These are phyloP conservation scores for Vidua chalybeata DNA, from an alignment of 2,113 vertebrate species.

Conservation along the genomic window DNA sequence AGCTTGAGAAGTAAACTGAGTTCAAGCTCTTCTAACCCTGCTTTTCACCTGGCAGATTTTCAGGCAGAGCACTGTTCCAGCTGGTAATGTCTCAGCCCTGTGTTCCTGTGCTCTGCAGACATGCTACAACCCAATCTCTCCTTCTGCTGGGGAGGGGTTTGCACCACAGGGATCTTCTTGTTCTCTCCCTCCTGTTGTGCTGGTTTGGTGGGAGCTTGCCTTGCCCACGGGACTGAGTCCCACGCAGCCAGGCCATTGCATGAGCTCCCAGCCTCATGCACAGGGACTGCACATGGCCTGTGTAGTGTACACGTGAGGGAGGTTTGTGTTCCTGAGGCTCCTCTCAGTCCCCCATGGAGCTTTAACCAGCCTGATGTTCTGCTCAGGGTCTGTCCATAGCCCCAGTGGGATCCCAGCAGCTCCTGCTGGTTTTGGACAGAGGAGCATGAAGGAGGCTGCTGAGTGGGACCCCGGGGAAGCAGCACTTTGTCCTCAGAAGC, in stretches of 20 bases:
- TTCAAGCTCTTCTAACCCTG: neutral
- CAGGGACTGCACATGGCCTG: neutral
- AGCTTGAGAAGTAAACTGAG: neutral
- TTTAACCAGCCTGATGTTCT: neutral
- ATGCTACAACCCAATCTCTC: neutral
- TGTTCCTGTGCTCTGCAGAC: neutral
- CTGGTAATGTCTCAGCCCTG: neutral
- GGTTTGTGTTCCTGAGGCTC: neutral
- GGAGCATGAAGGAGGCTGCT: neutral
- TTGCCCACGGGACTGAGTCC: neutral
- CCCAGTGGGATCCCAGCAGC: neutral
- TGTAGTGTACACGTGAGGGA: neutral
- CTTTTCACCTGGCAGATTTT: neutral
- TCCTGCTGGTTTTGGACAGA: neutral
- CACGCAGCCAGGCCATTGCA: rapidly evolving
- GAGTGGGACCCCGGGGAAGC: neutral
- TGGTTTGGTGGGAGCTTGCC: neutral
- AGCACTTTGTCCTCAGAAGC: neutral
- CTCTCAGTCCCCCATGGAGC: neutral
- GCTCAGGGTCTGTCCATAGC: neutral
- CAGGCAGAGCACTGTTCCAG: neutral
- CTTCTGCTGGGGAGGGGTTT: neutral
- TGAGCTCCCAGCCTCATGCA: neutral
- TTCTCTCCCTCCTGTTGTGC: neutral
- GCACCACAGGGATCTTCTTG: neutral